These are phyloP conservation scores for Bucorvus abyssinicus DNA, from an alignment of 2,797 vertebrate species.

Conservation along the genomic window DNA sequence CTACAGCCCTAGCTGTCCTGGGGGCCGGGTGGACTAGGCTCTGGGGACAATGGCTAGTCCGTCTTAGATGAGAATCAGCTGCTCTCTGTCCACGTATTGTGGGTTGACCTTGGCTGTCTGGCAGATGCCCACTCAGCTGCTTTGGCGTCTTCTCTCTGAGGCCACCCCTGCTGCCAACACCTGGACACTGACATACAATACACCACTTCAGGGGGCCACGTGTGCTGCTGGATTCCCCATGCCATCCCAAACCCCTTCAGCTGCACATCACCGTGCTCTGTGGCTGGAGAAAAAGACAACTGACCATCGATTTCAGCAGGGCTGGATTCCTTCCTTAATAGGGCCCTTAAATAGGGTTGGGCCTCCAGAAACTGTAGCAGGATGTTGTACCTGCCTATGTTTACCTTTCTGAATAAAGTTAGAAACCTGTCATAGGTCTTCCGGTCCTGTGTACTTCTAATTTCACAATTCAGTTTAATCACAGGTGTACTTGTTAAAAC, in stretches of 20 bases:
- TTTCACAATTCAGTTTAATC: constrained; percentile 15
- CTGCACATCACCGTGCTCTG: not conserved
- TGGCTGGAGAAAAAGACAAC: not conserved
- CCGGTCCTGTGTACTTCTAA: not conserved
- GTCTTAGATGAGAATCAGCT: not conserved
- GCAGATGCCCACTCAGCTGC: rapidly evolving
- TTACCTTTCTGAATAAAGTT: not conserved
- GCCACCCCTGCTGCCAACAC: not conserved
- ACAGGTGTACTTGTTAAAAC: constrained; percentile 40
- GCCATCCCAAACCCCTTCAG: not conserved
- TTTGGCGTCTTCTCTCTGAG: not conserved
- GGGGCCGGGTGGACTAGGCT: not conserved
- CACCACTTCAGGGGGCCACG: not conserved
- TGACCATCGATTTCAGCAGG: not conserved
- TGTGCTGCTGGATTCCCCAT: not conserved
- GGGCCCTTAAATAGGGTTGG: too few relatives aligned
- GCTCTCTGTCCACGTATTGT: not conserved
- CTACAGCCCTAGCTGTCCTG: not conserved
- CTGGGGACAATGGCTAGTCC: not conserved
- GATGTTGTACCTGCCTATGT: not conserved
- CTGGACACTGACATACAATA: not conserved
- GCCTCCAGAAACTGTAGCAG: not conserved
- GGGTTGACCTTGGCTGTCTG: not conserved
- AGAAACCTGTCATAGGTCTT: not conserved
- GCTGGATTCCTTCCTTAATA: not conserved